Evolutionary conservation across 2,113 vertebrate genomes (phyloP), one percentile per base, ranked within the genome.

Genomic region (Hemicordylus capensis): DNA sequence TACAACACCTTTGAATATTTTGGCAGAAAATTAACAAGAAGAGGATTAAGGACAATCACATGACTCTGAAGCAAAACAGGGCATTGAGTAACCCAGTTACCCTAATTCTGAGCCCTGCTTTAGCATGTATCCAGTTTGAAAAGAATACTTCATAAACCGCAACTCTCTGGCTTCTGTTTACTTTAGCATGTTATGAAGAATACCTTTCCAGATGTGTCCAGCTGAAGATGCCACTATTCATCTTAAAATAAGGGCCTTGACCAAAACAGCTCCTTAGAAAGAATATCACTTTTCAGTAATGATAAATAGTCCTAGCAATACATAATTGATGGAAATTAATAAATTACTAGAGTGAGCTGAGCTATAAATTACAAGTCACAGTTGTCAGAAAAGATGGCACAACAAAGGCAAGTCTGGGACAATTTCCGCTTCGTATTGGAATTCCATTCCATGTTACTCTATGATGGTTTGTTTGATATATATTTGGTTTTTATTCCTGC

Each of bases 221-320:
- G 31, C 39, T 39, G 19, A 28, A 76, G 72, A 84, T 39, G 46
- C 15, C 61, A 76, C 86, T 31, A 64, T 86, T 74, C 42, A 4
- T 31, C 61, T 78, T 80, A 56, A 80, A 79, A 72, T 3, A 34
- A 70, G 26, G 15, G 14, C 5, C 31, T 37, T 34, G 44, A 46
- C 34, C 44, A 8, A 24, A 73, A 10, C 10, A 15, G 37, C 58
- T 44, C 37, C 48, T 0, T 0, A 42, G 89, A 73, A 73, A 76
- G 70, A 54, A 10, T 66, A 63, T 63, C 64, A 24, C 66, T 0
- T 1, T n/a, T 74, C 81, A 73, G 12, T 54, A 31, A 72, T 77
- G 81, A 87, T 26, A 44, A 44, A 37, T 46, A 75, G 73, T 58
- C 66, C 80, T 73, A 82, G 59, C 48, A 58, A 63, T 83, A 83